These are phyloP conservation scores for Eubasilissa splendida DNA, from an alignment of 2,888 invertebrate species.

Conservation along the genomic window DNA sequence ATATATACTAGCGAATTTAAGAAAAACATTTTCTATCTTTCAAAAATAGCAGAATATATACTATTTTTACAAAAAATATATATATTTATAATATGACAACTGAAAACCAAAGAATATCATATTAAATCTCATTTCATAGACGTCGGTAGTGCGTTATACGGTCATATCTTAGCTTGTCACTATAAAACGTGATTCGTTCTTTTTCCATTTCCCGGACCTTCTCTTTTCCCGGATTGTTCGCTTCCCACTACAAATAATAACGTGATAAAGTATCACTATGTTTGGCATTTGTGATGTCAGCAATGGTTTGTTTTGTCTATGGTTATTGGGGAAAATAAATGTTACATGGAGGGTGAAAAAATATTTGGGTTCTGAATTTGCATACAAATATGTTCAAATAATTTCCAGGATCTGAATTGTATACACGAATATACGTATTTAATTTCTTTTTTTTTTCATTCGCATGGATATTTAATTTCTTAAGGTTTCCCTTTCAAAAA, in stretches of 20 bases:
- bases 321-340: conserved; percentile 16
- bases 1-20: no score
- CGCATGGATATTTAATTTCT: no score
- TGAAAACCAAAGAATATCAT: background rate
- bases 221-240: background rate
- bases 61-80: no score
- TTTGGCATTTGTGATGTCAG: conserved; percentile 27
- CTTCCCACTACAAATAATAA: conserved; percentile 25
- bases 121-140: background rate
- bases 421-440: no score
- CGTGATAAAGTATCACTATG: conserved; percentile 21
- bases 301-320: conserved; percentile 29
- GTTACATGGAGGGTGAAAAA: background rate
- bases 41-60: no score
- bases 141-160: background rate
- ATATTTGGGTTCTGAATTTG: background rate
- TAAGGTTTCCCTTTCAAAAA: no score
- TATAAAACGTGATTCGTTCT: conserved; percentile 21
- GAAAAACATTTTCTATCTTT: no score
- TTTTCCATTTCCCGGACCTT: conserved; percentile 14
- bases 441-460: no score
- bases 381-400: background rate
- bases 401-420: no score
- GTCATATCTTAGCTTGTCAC: conserved; percentile 6
- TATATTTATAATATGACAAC: background rate